Base-by-base conservation (phyloP, 2,888 invertebrate genomes). In the Nebria salina region DNA sequence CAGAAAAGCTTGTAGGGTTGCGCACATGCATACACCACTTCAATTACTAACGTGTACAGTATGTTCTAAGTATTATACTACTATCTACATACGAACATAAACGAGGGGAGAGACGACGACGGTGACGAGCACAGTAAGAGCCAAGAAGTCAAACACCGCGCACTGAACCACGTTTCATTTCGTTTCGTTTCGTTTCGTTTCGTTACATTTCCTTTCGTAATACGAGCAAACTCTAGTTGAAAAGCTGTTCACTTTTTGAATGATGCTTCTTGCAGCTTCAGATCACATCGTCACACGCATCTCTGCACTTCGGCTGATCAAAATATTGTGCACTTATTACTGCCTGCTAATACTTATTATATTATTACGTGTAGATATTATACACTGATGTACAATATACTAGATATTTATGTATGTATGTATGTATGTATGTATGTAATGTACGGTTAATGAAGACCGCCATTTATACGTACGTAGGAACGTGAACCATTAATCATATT, bases 401-500 rank as follows among this genome's bases (percentile, higher is more conserved):
- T 20, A 20, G 20, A 1, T 20, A 20, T 20, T 20, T 20, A 20
- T 34, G 72, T 13, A 25, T 11, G 7, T 8, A 20, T 20, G 72
- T 26, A 9, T 6, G 25, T 25, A 72, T 66, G 66, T 7, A 66
- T 25, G 66, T 34, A 34, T 34, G 72, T 72, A 20, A 26, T 26
- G 20, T 26, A 13, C 72, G 26, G 11, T 26, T 73, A 73, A 42
- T 11, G 73, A 73, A 41, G 41, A 73, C 42, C 73, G 2, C 34
- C 34, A 20, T 20, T 20, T 20, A 20, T 20, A 20, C 20, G 20
- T 20, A 20, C 20, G 20, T 20, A 20, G 2, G 34, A 34, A 34
- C 34, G 1, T 34, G 9, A 13, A 43, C 43, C 73, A 73, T 73
- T 73, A 73, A 73, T 73, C 73, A 73, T 34, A 73, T 13, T 25